These are phyloP conservation scores for Protaetia brevitarsis DNA, from an alignment of 1,140 invertebrate genomes.

Conservation along the genomic window DNA sequence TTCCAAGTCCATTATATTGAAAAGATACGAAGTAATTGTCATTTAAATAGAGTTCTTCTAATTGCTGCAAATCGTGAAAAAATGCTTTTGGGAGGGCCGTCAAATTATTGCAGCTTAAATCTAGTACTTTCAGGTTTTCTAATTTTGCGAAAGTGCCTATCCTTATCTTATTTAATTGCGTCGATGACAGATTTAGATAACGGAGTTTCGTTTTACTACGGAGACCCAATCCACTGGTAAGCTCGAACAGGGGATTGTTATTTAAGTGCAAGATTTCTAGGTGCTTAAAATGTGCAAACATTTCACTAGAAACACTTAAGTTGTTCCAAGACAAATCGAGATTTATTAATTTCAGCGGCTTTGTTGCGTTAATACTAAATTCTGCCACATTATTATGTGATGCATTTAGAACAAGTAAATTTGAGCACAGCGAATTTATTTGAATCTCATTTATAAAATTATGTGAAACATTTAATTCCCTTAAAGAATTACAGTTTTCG, in stretches of 20 bases:
- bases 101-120: neutral
- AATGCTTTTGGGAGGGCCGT: neutral
- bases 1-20: neutral
- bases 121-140: neutral
- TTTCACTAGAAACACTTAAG: neutral
- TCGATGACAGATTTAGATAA: neutral
- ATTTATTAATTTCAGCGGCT: neutral
- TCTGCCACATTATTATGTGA: neutral
- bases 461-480: neutral
- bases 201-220: neutral
- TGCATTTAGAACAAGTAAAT: neutral
- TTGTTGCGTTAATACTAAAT: neutral
- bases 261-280: neutral
- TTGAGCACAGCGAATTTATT: neutral
- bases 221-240: neutral
- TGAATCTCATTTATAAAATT: neutral
- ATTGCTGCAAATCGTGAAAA: neutral
- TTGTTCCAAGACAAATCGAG: neutral
- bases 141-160: neutral
- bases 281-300: neutral
- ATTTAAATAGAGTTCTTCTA: neutral
- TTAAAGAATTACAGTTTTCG: neutral
- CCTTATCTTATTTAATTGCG: neutral
- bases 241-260: neutral
- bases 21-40: neutral